phyloP scores from a whole-genome alignment of 2,113 vertebrate species.

The Acinonyx jubatus region DNA sequence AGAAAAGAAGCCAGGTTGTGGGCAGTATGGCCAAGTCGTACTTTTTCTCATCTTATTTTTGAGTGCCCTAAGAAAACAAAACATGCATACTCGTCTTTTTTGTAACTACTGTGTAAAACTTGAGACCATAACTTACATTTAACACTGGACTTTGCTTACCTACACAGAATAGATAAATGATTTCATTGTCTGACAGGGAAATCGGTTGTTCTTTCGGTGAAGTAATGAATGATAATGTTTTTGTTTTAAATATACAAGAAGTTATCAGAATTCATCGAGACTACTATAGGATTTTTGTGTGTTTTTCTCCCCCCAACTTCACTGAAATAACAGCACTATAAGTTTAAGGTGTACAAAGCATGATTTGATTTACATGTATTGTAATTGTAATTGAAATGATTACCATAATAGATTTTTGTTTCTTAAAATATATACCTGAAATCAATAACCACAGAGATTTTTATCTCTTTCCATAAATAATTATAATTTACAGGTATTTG shows the following conservation, averaged over 20 bases:
- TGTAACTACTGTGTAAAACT: neutral
- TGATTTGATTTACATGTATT: neutral
- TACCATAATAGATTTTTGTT: conserved; percentile 17
- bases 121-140: neutral
- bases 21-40: neutral
- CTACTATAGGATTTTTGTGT: conserved; percentile 13
- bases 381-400: neutral
- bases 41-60: neutral
- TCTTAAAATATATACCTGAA: neutral
- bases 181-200: neutral
- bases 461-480: conserved; percentile 11
- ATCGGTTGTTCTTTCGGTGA: conserved; percentile 12
- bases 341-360: neutral
- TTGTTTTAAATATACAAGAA: conserved; percentile 18
- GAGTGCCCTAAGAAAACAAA: conserved; percentile 58
- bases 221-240: neutral
- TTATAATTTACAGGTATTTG: conserved; percentile 2
- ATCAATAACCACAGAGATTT: neutral
- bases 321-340: neutral
- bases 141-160: neutral
- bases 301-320: neutral
- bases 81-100: neutral
- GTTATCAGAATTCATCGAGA: neutral
- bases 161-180: neutral
- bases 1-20: neutral